phyloP scores from a whole-genome alignment of 2,113 vertebrate species.

The Struthidea cinerea region DNA sequence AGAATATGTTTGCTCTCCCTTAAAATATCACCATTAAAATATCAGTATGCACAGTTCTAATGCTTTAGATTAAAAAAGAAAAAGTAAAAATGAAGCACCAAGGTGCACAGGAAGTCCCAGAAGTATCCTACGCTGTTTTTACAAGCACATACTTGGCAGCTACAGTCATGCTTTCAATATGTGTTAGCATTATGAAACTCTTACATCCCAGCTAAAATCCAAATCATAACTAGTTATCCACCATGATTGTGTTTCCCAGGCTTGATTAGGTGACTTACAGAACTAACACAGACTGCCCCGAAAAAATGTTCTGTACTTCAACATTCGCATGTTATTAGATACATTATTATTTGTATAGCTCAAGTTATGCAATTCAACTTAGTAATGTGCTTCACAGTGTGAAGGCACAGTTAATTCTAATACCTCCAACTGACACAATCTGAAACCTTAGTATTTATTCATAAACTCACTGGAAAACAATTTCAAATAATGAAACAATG shows the following conservation, averaged over 20 bases:
- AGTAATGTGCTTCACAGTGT: background rate
- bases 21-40: background rate
- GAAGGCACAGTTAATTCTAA: background rate
- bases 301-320: background rate
- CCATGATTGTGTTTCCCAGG: background rate
- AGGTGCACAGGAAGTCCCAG: background rate
- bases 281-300: background rate
- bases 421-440: background rate
- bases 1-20: background rate
- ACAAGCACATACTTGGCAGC: background rate
- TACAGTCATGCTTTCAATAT: background rate
- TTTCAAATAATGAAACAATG: background rate
- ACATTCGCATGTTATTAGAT: background rate
- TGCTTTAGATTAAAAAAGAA: background rate
- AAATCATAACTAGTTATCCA: background rate
- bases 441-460: slow-evolving; percentile 5
- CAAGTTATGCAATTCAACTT: background rate
- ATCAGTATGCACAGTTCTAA: background rate
- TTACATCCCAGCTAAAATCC: background rate
- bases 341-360: background rate
- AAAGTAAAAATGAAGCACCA: background rate
- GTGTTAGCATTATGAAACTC: background rate
- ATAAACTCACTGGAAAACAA: slow-evolving; percentile 14
- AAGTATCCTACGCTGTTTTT: background rate
- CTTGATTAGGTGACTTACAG: background rate